Conservation (phyloP, 2,797 vertebrate genomes). For the Geotrypetes seraphini region DNA sequence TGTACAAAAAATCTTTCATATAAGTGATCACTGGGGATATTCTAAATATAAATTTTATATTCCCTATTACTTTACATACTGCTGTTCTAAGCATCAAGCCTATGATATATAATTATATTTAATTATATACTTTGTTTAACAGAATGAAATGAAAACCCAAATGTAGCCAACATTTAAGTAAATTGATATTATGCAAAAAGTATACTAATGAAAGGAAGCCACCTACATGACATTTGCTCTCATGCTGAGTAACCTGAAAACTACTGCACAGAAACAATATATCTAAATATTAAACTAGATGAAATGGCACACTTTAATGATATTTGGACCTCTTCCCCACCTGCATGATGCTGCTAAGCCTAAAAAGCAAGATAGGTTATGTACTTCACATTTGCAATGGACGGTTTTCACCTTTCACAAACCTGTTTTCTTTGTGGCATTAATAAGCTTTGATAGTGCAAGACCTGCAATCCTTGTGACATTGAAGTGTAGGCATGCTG, state of each 20-base stretch:
- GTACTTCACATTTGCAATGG: conserved; percentile 11
- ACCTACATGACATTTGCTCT: neutral
- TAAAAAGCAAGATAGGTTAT: conserved; percentile 13
- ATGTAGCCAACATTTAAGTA: too few species aligned
- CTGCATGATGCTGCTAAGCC: conserved; percentile 13
- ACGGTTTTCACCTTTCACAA: neutral
- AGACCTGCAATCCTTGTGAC: conserved; percentile 16
- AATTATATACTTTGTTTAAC: too few species aligned
- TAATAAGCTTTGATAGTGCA: conserved; percentile 12
- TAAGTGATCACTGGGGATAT: too few species aligned
- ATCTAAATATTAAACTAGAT: conserved; percentile 5
- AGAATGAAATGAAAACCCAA: too few species aligned
- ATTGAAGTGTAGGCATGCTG: neutral
- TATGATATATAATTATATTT: too few species aligned
- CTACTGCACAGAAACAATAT: neutral
- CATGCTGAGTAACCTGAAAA: neutral
- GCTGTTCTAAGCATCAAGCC: too few species aligned
- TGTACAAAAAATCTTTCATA: too few species aligned
- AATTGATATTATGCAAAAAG: too few species aligned
- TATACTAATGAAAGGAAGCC: neutral
- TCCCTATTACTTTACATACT: too few species aligned
- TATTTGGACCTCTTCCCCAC: conserved; percentile 13
- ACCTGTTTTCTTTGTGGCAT: conserved; percentile 2
- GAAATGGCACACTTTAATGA: conserved; percentile 16
- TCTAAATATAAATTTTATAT: too few species aligned